A percentile compares a stretch with the other conserved stretches of the same genome.
phyloP scores from a whole-genome alignment of 2,888 invertebrate species.

The Nymphalis urticae region DNA sequence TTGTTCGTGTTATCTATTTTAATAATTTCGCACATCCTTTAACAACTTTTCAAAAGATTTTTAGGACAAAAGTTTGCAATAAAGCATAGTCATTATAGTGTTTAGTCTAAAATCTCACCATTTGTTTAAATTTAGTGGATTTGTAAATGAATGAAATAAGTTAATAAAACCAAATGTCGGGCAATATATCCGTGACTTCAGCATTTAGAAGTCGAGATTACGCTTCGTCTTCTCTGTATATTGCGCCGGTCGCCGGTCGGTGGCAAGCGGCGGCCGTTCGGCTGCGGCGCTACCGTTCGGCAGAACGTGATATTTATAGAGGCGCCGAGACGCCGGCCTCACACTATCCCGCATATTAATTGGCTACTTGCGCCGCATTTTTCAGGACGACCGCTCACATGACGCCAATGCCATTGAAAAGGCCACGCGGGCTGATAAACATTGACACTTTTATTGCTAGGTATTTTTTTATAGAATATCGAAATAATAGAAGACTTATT shows the following conservation, averaged over 20 bases:
- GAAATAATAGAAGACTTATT: background rate
- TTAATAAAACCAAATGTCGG: conserved; percentile 11
- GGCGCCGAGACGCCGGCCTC: conserved; percentile 75
- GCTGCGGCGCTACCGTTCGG: conserved; percentile 49
- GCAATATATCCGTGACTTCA: conserved; percentile 50
- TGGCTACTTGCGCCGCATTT: conserved; percentile 76
- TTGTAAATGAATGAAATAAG: background rate
- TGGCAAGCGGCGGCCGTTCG: conserved; percentile 58
- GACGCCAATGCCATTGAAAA: conserved; percentile 68
- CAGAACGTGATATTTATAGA: conserved; percentile 71
- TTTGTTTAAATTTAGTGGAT: background rate
- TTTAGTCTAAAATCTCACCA: too few relatives aligned
- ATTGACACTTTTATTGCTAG: conserved; percentile 72
- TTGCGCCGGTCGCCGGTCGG: conserved; percentile 50
- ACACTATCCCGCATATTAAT: conserved; percentile 74
- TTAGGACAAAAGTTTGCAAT: too few relatives aligned
- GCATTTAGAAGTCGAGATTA: conserved; percentile 55
- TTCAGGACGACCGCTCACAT: conserved; percentile 70
- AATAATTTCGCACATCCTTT: too few relatives aligned
- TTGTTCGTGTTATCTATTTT: too few relatives aligned
- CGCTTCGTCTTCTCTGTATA: conserved; percentile 52
- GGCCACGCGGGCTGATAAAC: conserved; percentile 70
- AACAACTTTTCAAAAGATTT: too few relatives aligned
- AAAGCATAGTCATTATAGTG: too few relatives aligned
- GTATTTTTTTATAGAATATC: background rate